A percentile compares a stretch with the other conserved stretches of the same genome.
Evolutionary conservation across 2,113 vertebrate genomes (phyloP).

Genomic region (Dascyllus trimaculatus): DNA sequence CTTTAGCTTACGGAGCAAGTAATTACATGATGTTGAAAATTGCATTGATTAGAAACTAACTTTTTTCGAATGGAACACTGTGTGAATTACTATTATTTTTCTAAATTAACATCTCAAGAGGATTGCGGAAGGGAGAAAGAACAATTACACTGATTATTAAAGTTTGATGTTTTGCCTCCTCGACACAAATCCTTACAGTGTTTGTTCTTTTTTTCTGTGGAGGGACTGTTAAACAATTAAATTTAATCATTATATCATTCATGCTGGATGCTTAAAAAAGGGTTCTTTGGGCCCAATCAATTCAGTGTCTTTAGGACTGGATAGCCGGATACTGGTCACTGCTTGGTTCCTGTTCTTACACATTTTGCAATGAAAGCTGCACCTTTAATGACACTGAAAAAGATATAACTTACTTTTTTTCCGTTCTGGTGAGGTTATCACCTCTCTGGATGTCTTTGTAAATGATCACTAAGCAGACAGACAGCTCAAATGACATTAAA

Average conservation of each 20-base stretch:
- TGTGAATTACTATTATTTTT: conserved; percentile 1
- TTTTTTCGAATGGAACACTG: conserved; percentile 20
- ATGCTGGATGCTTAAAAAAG: not conserved
- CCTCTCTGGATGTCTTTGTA: too few relatives aligned
- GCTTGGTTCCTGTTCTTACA: not conserved
- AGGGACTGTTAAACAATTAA: not conserved
- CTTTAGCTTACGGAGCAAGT: conserved; percentile 22
- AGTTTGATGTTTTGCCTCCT: conserved; percentile 13
- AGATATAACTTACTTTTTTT: too few relatives aligned
- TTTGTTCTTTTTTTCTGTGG: not conserved
- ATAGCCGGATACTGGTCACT: not conserved
- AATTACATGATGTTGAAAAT: conserved; percentile 37
- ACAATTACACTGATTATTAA: conserved; percentile 28
- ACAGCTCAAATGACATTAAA: too few relatives aligned
- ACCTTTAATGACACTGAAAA: too few relatives aligned
- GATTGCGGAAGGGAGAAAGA: conserved; percentile 32
- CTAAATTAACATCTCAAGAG: conserved; percentile 33
- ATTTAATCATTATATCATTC: not conserved
- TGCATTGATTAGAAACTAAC: conserved; percentile 37
- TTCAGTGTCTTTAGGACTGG: not conserved
- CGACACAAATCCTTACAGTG: not conserved
- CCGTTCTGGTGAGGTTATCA: too few relatives aligned
- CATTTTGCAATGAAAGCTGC: not conserved
- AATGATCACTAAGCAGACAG: too few relatives aligned
- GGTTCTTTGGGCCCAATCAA: not conserved